These are phyloP conservation scores for Gorsachius magnificus DNA, from an alignment of 2,797 vertebrate species.

Conservation along the genomic window DNA sequence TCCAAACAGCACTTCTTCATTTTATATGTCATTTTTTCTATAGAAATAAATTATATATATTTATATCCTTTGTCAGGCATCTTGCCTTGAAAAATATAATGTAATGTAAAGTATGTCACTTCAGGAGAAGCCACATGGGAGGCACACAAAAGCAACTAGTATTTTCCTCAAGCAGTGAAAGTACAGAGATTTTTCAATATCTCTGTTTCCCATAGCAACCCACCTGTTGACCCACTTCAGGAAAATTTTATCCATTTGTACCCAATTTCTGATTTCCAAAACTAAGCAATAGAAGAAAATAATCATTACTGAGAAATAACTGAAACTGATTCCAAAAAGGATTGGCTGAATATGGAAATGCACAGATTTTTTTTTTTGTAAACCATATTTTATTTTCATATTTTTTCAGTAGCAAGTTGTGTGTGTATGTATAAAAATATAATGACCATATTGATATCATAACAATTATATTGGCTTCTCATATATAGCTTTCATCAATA, in stretches of 20 bases:
- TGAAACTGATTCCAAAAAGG: not conserved
- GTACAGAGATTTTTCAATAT: not conserved
- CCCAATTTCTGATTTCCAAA: not conserved
- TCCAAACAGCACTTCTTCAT: not conserved
- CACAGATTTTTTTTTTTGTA: not conserved
- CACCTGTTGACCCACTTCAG: slow-evolving; percentile 13
- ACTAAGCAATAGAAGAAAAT: not conserved
- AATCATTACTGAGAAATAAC: not conserved
- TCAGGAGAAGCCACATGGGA: slow-evolving; percentile 13
- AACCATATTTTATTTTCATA: not conserved
- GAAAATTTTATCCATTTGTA: not conserved
- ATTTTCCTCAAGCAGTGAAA: slow-evolving; percentile 33
- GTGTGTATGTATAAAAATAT: not conserved
- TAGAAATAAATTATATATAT: not conserved
- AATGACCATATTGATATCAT: not conserved
- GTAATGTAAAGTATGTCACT: slow-evolving; percentile 28
- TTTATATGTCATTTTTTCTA: not conserved
- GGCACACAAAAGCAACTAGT: not conserved
- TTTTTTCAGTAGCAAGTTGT: not conserved
- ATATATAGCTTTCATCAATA: not conserved
- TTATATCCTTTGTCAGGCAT: not conserved
- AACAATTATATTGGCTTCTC: not conserved
- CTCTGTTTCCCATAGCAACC: slow-evolving; percentile 31
- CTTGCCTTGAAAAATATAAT: slow-evolving; percentile 31
- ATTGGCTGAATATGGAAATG: not conserved